Percentiles rank a stretch among this genome's conserved stretches.
These are phyloP conservation scores for Cheiracanthium punctorium DNA, from an alignment of 2,888 invertebrate genomes.

Conservation along the genomic window DNA sequence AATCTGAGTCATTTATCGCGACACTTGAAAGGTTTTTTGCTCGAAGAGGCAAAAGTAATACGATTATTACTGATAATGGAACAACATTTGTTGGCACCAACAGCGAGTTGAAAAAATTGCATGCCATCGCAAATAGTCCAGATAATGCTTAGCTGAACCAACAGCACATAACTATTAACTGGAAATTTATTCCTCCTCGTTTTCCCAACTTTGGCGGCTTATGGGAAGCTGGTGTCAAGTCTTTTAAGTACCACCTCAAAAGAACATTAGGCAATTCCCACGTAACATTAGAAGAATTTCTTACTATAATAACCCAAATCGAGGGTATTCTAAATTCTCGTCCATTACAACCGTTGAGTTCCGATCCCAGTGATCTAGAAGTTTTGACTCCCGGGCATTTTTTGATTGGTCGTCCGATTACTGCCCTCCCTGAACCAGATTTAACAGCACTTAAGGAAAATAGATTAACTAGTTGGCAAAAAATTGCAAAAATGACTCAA, in stretches of 20 bases:
- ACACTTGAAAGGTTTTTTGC: constrained; percentile 65
- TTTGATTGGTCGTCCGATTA: background rate
- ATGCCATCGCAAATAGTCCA: background rate
- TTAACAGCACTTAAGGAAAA: background rate
- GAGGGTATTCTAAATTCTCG: background rate
- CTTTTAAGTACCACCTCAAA: constrained; percentile 64
- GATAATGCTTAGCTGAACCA: background rate
- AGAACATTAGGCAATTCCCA: constrained; percentile 32
- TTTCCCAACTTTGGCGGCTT: constrained; percentile 70
- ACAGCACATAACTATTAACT: constrained; percentile 59
- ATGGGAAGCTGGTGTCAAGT: constrained; percentile 70
- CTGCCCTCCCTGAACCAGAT: background rate
- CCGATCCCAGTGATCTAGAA: background rate
- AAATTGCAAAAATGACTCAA: background rate
- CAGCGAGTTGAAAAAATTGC: background rate
- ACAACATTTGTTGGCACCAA: constrained; percentile 70
- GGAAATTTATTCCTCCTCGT: constrained; percentile 68
- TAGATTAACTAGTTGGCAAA: background rate
- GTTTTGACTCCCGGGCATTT: constrained; percentile 4
- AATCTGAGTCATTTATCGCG: constrained; percentile 66
- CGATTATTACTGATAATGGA: constrained; percentile 69
- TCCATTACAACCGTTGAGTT: background rate
- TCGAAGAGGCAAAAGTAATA: constrained; percentile 12
- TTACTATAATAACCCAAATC: background rate
- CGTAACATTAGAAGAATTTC: background rate